Evolutionary conservation across 2,797 vertebrate genomes (phyloP).

Genomic region (Argentina silus): DNA sequence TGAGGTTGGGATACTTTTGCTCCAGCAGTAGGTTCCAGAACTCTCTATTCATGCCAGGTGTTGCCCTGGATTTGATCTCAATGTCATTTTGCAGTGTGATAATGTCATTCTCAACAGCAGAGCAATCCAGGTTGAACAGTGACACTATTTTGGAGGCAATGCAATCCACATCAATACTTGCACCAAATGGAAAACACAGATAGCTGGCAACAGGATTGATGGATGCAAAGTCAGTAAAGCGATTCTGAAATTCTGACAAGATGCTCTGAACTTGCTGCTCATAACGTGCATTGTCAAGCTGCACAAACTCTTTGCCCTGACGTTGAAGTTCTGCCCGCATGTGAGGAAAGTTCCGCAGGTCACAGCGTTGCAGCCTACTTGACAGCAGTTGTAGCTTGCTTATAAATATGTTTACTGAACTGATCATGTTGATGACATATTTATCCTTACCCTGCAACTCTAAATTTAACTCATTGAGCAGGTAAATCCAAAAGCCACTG

Average conservation of each 20-base stretch:
- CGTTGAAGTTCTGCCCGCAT: conserved; percentile 27
- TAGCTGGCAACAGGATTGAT: conserved; percentile 30
- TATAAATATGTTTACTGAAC: conserved; percentile 25
- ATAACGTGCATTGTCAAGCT: conserved; percentile 34
- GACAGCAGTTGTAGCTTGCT: conserved; percentile 25
- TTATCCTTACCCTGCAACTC: no score
- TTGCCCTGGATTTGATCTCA: conserved; percentile 42
- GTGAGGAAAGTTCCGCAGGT: conserved; percentile 26
- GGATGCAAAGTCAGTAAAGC: no score
- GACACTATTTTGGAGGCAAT: conserved; percentile 26
- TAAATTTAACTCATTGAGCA: conserved; percentile 36
- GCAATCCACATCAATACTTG: conserved; percentile 37
- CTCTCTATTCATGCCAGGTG: conserved; percentile 15
- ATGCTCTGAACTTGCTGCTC: conserved; percentile 34
- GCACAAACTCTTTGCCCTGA: conserved; percentile 21
- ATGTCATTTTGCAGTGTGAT: conserved; percentile 39
- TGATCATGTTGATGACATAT: conserved; percentile 31
- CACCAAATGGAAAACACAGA: conserved; percentile 38
- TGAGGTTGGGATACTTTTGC: conserved; percentile 33
- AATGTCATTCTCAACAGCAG: conserved; percentile 42
- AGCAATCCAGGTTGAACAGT: conserved; percentile 38
- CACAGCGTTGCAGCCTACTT: conserved; percentile 13
- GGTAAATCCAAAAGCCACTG: conserved; percentile 36
- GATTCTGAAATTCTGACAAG: conserved; percentile 28
- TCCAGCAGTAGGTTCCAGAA: conserved; percentile 27